These are phyloP conservation scores for Hippotragus niger DNA, from an alignment of 2,113 vertebrate genomes.

Conservation along the genomic window DNA sequence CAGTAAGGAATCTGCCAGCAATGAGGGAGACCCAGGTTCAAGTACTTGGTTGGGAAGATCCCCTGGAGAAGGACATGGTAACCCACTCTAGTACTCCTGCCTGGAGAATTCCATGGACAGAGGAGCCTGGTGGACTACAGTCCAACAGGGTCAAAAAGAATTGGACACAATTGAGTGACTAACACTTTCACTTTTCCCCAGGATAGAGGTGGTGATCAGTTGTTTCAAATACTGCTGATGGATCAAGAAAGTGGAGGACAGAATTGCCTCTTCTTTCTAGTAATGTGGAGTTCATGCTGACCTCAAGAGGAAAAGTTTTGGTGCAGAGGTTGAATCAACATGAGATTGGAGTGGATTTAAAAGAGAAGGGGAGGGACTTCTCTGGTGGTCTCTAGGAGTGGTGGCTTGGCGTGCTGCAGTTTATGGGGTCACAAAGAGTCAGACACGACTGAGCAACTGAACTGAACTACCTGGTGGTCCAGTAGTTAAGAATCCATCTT, in stretches of 20 bases:
- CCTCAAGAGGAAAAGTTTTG: background rate
- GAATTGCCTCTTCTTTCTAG: background rate
- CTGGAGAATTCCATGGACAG: background rate
- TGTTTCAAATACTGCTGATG: too few species aligned
- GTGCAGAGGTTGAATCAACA: background rate
- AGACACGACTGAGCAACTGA: background rate
- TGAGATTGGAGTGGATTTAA: background rate
- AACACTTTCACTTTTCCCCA: background rate
- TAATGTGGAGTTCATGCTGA: background rate
- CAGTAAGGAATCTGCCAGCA: background rate
- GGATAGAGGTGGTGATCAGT: background rate
- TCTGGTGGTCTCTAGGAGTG: background rate
- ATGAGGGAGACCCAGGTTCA: background rate
- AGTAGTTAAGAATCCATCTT: background rate
- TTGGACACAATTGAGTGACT: background rate
- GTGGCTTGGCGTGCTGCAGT: background rate
- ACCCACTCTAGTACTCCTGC: background rate
- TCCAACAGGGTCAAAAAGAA: background rate
- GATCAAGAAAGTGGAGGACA: background rate
- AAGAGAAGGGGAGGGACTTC: background rate
- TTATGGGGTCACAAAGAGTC: background rate
- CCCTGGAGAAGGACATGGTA: background rate
- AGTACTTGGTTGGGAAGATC: background rate
- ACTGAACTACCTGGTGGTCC: background rate
- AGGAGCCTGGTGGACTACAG: background rate